Evolutionary conservation across 2,113 vertebrate species (phyloP), one percentile per base, ranked within the genome.

Genomic region (Podarcis raffonei): DNA sequence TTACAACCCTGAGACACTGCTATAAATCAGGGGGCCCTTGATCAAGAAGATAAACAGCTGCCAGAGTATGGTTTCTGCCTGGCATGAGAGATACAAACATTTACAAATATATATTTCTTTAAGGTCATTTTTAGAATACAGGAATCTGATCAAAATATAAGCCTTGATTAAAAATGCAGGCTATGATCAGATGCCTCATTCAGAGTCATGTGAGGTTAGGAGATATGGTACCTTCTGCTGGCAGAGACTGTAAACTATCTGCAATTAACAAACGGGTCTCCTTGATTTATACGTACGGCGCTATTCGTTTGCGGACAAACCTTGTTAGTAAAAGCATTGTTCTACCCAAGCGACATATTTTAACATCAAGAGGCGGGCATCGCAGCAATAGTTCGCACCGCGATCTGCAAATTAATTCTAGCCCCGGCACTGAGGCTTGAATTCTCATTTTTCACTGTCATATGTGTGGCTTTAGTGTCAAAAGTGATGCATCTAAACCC

Each of bases 361-460:
- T 23, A 93, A 88, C 88, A 87, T 74, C 88, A 89, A 85, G 68
- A 88, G 59, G 80, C 0, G 12, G 68, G 80, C 81, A 90, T 83
- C 74, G 79, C 72, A 72, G 71, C 30, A 86, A 79, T 76, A 89
- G 86, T 91, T 95, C 89, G 92, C 68, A 72, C 57, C 83, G 81
- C 22, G 75, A 94, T 78, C 81, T 84, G 88, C 86, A 94, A 86
- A 94, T 95, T 94, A 96, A 95, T 94, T 95, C 92, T 81, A 94
- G 66, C 57, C 86, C 81, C 4, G 27, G 71, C 68, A 23, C 59
- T 1, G 3, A 82, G n/a, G 39, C 84, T 82, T 4, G 6, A 65
- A 89, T 90, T 92, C 91, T 96, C 92, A 90, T 95, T 97, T 95
- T 92, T 95, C 69, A 90, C 90, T 94, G 92, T 92, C 89, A 68